phyloP scores from a whole-genome alignment of 1,140 invertebrate species.

The Trissolcus basalis region DNA sequence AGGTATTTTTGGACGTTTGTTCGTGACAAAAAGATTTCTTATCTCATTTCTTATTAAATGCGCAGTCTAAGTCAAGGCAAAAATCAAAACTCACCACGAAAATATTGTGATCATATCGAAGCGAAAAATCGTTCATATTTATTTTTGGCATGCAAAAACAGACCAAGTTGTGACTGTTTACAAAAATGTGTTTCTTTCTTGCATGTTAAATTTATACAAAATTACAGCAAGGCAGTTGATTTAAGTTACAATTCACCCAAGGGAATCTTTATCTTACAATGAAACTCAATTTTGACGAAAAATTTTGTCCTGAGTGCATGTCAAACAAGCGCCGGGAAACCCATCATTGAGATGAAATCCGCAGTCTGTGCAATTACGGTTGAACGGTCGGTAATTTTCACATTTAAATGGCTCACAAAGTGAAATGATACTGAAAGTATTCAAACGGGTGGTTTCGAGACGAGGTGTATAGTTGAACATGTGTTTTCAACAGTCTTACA shows the following conservation, averaged over 20 bases:
- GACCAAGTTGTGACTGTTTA: neutral
- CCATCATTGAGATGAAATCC: conserved; percentile 2
- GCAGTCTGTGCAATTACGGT: neutral
- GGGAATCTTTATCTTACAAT: conserved; percentile 16
- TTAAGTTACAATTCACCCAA: conserved; percentile 39
- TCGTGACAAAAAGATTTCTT: no score
- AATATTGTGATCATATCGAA: no score
- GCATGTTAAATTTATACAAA: conserved; percentile 22
- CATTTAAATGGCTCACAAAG: neutral
- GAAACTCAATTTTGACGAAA: conserved; percentile 24
- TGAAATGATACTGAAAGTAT: neutral
- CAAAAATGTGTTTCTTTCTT: conserved; percentile 42
- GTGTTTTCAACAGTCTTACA: conserved; percentile 1
- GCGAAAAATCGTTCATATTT: no score
- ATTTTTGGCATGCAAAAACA: conserved; percentile 1
- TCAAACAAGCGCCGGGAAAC: conserved; percentile 16
- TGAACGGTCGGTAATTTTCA: neutral
- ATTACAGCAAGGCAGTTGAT: conserved; percentile 36
- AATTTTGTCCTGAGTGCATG: conserved; percentile 22
- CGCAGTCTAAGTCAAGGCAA: no score
- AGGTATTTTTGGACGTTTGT: no score
- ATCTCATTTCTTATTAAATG: no score
- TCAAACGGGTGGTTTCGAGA: no score
- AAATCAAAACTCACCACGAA: no score
- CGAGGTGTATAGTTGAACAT: neutral